Conservation (phyloP, 92 coral and sea anemone genomes). For the Epizoanthus ramosus region DNA sequence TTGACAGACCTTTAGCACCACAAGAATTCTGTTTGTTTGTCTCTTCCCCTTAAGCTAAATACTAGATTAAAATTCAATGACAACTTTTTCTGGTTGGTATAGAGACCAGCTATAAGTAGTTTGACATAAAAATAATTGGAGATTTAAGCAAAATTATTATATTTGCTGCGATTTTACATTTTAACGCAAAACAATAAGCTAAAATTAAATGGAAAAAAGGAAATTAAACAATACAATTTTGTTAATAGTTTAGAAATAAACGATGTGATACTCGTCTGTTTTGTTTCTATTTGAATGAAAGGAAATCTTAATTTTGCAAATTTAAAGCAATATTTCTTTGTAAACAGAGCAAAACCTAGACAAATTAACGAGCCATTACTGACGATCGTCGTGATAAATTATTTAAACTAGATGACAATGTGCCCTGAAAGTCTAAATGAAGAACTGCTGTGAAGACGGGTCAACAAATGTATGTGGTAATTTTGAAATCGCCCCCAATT, state of each 20-base stretch:
- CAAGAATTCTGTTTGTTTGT: not conserved
- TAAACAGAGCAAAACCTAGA: not conserved
- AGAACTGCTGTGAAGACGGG: not conserved
- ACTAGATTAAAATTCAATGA: not conserved
- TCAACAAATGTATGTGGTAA: not conserved
- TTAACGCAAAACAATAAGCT: too few relatives aligned
- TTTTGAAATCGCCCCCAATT: not conserved
- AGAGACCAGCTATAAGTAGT: not conserved
- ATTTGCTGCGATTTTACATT: too few relatives aligned
- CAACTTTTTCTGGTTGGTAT: not conserved
- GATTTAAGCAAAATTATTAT: not conserved
- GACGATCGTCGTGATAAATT: conserved; percentile 5
- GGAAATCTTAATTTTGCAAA: conserved; percentile 1
- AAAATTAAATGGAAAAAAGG: too few relatives aligned
- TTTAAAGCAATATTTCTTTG: conserved; percentile 4
- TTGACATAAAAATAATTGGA: not conserved
- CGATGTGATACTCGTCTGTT: not conserved
- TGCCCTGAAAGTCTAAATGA: not conserved
- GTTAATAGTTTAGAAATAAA: too few relatives aligned
- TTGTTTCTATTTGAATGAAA: not conserved
- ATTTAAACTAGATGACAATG: conserved; percentile 3
- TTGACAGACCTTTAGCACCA: too few relatives aligned
- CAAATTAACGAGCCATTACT: not conserved
- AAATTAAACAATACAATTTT: too few relatives aligned
- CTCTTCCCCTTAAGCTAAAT: not conserved